Conservation (phyloP, 2,113 vertebrate genomes). For the Barbus barbus region DNA sequence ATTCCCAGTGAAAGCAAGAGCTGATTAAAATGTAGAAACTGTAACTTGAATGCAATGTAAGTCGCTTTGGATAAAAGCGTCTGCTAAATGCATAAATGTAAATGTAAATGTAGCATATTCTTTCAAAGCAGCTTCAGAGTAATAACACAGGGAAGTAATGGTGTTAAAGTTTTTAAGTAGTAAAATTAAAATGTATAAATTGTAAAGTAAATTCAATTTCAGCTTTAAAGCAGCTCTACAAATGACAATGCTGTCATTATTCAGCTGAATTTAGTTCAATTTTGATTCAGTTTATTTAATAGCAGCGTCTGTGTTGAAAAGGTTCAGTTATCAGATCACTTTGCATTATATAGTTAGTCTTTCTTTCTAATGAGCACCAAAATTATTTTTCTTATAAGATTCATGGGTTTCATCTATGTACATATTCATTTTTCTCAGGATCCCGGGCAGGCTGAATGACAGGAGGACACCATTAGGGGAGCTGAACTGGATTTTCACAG, state of each 20-base stretch:
- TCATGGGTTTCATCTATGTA: not conserved
- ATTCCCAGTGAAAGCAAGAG: no score
- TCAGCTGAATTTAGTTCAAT: not conserved
- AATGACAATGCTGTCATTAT: not conserved
- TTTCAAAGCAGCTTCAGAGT: no score
- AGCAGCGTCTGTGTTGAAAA: not conserved
- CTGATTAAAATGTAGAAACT: no score
- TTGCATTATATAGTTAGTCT: not conserved
- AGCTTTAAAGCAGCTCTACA: not conserved
- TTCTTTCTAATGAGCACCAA: not conserved
- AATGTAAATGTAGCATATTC: no score
- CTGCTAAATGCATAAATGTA: no score
- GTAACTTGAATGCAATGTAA: no score
- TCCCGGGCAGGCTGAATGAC: slow-evolving; percentile 95
- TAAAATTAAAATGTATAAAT: not conserved
- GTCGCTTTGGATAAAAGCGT: no score
- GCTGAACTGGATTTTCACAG: slow-evolving; percentile 99
- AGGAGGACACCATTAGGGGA: slow-evolving; percentile 95
- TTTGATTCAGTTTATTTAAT: no score
- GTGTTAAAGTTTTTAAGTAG: not conserved
- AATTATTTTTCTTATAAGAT: no score
- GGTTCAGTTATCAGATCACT: not conserved
- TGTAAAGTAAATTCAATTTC: not conserved
- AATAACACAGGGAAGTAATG: not conserved
- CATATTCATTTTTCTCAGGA: slow-evolving; percentile 72